These are phyloP conservation scores for Acanthurus lineatus DNA, from an alignment of 2,797 vertebrate genomes.

Conservation along the genomic window DNA sequence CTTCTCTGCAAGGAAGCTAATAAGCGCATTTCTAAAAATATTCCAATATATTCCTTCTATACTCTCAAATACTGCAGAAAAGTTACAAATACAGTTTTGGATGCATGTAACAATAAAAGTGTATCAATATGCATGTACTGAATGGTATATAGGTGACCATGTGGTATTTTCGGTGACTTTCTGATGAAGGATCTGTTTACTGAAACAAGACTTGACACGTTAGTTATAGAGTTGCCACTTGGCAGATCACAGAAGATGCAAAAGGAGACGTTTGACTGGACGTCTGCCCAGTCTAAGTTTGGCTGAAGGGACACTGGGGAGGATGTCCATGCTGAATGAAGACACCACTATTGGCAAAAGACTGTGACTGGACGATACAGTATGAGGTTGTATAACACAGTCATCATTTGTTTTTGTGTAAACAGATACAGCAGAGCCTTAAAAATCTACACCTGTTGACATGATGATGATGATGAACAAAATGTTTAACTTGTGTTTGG, in stretches of 20 bases:
- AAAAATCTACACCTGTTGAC: constrained; percentile 12
- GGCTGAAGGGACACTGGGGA: constrained; percentile 59
- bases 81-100: neutral
- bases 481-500: constrained; percentile 22
- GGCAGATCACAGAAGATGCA: constrained; percentile 49
- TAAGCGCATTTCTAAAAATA: neutral
- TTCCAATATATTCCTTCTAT: neutral
- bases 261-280: constrained; percentile 67
- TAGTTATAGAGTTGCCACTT: constrained; percentile 67
- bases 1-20: neutral
- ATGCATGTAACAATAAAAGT: neutral
- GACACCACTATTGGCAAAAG: constrained; percentile 31
- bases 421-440: constrained; percentile 17
- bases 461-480: neutral
- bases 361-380: constrained; percentile 6
- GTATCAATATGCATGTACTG: neutral
- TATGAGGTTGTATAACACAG: constrained; percentile 13
- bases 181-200: constrained; percentile 64
- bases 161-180: constrained; percentile 30
- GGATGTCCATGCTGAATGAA: constrained; percentile 42
- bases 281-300: constrained; percentile 68
- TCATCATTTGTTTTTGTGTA: constrained; percentile 42
- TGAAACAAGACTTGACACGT: constrained; percentile 61
- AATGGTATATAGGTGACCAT: neutral
- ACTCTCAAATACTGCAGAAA: neutral